A percentile compares a stretch with the other conserved stretches of the same genome.
Evolutionary conservation across 2,888 invertebrate species (phyloP).

Genomic region (Ophion slaviceki): DNA sequence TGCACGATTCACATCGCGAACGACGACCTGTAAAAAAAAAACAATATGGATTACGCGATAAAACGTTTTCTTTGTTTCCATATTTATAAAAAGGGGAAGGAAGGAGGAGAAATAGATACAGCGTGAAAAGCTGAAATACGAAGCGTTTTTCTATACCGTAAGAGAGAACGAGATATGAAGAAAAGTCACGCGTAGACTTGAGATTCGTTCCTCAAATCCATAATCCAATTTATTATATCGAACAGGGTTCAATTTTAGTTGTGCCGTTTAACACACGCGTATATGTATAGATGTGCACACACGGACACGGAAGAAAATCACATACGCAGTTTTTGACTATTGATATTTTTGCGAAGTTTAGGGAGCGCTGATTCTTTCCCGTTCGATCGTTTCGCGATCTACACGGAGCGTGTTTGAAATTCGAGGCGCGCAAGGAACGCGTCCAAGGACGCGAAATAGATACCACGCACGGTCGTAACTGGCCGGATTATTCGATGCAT

Average conservation of each 20-base stretch:
- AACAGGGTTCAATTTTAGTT: constrained; percentile 77
- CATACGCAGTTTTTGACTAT: constrained; percentile 24
- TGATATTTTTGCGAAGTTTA: constrained; percentile 19
- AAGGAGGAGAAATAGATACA: constrained; percentile 36
- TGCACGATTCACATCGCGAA: constrained; percentile 63
- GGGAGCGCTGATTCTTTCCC: neutral
- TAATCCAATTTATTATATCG: constrained; percentile 73
- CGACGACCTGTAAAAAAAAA: constrained; percentile 59
- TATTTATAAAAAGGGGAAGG: constrained; percentile 54
- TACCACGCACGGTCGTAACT: neutral
- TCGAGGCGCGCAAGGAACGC: neutral
- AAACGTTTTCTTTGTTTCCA: constrained; percentile 60
- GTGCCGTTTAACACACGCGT: constrained; percentile 50
- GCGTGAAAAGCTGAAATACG: constrained; percentile 22
- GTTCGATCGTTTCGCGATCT: neutral
- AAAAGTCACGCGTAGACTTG: constrained; percentile 54
- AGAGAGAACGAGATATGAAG: constrained; percentile 34
- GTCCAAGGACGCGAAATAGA: neutral
- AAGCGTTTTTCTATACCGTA: constrained; percentile 61
- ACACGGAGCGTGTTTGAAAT: neutral
- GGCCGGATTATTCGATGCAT: constrained; percentile 40
- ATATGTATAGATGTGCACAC: constrained; percentile 8
- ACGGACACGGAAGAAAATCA: neutral
- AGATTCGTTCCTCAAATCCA: constrained; percentile 61
- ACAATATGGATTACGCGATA: constrained; percentile 51